phyloP scores from a whole-genome alignment of 2,113 vertebrate species.

The Charadrius vociferus region DNA sequence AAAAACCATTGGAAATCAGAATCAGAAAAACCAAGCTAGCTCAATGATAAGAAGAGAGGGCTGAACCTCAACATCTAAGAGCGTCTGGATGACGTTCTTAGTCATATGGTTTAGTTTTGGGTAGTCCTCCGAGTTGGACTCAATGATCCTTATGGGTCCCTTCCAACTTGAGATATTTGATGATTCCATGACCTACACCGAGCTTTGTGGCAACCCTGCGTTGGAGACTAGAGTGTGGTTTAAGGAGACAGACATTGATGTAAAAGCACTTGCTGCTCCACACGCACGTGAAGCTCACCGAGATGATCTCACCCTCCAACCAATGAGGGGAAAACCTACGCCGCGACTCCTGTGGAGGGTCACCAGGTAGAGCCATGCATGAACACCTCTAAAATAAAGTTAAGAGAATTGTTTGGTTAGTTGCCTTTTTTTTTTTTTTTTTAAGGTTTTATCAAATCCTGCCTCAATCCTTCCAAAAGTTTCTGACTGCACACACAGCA shows the following conservation, averaged over 20 bases:
- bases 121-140: neutral
- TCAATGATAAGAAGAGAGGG: neutral
- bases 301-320: neutral
- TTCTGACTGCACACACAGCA: neutral
- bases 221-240: neutral
- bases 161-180: neutral
- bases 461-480: neutral
- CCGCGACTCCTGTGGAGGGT: accelerated
- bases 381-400: neutral
- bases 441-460: neutral
- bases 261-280: neutral
- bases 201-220: neutral
- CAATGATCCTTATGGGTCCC: neutral
- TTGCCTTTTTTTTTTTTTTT: neutral
- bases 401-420: neutral
- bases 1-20: neutral
- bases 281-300: accelerated
- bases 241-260: neutral
- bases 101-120: neutral
- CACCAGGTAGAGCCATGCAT: neutral
- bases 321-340: neutral
- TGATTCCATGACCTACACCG: neutral
- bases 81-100: neutral
- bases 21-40: neutral
- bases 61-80: neutral